phyloP scores from a whole-genome alignment of 2,797 vertebrate genomes.

The Coranthus polyacanthus region DNA sequence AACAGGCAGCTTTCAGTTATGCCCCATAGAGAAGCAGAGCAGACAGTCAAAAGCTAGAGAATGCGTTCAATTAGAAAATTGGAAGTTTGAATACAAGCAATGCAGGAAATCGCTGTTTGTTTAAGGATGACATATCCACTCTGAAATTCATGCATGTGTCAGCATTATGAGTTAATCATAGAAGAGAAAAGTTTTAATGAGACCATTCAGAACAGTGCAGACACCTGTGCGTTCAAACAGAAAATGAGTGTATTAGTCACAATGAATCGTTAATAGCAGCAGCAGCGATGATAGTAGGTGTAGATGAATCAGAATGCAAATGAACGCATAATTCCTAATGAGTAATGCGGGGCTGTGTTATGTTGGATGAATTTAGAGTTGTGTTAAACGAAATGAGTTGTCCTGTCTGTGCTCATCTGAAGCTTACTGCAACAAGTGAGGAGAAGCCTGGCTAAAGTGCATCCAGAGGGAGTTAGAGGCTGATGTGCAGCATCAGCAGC shows the following conservation, averaged over 20 bases:
- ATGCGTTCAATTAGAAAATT: conserved; percentile 6
- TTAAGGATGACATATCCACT: conserved; percentile 20
- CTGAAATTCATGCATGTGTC: conserved; percentile 40
- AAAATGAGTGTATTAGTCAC: conserved; percentile 59
- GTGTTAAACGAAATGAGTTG: conserved; percentile 24
- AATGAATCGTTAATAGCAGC: conserved; percentile 38
- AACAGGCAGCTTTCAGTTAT: conserved; percentile 14
- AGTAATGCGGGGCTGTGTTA: conserved; percentile 14
- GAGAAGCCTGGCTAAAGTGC: conserved; percentile 47
- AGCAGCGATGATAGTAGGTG: conserved; percentile 23
- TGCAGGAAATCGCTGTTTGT: conserved; percentile 29
- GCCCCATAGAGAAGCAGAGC: not conserved
- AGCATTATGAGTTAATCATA: conserved; percentile 47
- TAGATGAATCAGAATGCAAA: conserved; percentile 61
- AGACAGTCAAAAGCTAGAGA: not conserved
- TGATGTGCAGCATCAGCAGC: conserved; percentile 50
- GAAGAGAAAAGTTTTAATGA: conserved; percentile 58
- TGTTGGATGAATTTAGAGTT: conserved; percentile 33
- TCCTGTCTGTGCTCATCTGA: conserved; percentile 9
- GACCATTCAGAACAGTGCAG: conserved; percentile 30
- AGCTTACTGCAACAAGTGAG: conserved; percentile 25
- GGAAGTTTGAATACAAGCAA: conserved; percentile 16
- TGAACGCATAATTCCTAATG: conserved; percentile 27
- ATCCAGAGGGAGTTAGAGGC: conserved; percentile 50
- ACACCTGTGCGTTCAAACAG: conserved; percentile 63